Conservation (phyloP, 2,113 vertebrate species). For the Macroglossus sobrinus region DNA sequence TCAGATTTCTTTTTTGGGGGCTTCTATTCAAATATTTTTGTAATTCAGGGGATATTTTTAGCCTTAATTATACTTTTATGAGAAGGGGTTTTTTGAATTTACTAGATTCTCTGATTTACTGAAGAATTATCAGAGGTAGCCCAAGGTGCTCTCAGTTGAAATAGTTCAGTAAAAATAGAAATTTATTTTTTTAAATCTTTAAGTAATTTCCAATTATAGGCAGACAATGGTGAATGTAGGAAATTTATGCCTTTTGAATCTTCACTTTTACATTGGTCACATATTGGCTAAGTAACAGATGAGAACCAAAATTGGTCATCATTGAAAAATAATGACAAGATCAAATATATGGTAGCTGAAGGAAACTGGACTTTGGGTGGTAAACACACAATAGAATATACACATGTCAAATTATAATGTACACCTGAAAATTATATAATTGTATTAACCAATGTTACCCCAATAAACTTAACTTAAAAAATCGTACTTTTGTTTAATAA, state of each 20-base stretch:
- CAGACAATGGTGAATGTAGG: background rate
- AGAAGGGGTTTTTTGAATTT: background rate
- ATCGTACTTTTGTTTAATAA: too few relatives aligned
- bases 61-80: background rate
- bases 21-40: background rate
- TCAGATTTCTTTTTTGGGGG: background rate
- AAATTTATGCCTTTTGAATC: background rate
- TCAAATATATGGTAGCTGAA: too few relatives aligned
- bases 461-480: too few relatives aligned
- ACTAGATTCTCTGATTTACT: background rate
- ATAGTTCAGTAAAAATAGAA: background rate
- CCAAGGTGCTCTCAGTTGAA: background rate
- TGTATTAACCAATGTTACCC: too few relatives aligned
- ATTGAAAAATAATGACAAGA: background rate
- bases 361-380: too few relatives aligned
- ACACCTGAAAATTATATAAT: too few relatives aligned
- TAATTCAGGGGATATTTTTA: background rate
- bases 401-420: too few relatives aligned
- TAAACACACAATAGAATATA: too few relatives aligned
- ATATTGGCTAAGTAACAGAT: background rate
- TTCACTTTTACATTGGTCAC: background rate
- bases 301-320: background rate
- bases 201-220: background rate
- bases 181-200: background rate
- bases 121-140: background rate